phyloP scores from a whole-genome alignment of 2,113 vertebrate species.

The Lophura nycthemera region DNA sequence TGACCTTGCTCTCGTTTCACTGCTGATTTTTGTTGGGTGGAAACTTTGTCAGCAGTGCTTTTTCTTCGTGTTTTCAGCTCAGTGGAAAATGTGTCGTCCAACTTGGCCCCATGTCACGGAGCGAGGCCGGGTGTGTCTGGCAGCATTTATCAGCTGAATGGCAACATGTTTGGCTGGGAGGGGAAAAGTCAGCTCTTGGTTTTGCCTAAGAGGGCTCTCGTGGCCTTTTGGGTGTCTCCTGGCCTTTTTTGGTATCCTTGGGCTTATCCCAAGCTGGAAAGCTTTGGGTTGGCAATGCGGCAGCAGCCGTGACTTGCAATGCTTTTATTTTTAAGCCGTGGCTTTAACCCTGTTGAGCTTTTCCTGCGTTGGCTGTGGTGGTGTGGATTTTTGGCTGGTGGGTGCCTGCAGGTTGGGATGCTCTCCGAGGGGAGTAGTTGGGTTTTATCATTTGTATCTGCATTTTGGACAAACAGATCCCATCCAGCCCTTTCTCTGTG shows the following conservation, averaged over 20 bases:
- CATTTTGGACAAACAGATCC: too few relatives aligned
- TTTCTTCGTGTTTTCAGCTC: background rate
- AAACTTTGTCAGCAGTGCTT: background rate
- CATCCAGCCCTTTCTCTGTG: background rate
- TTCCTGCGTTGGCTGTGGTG: background rate
- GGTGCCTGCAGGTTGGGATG: background rate
- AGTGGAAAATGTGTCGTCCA: slow-evolving; percentile 18
- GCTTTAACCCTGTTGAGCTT: background rate
- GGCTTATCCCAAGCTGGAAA: background rate
- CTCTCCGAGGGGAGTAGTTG: too few relatives aligned
- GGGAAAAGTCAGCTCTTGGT: background rate
- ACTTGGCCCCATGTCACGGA: background rate
- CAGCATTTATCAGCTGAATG: background rate
- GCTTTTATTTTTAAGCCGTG: background rate
- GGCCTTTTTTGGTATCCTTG: background rate
- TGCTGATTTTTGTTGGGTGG: background rate
- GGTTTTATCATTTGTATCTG: too few relatives aligned
- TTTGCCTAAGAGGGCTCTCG: background rate
- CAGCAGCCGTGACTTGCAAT: accelerated
- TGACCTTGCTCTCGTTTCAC: slow-evolving; percentile 34
- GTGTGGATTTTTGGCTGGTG: background rate
- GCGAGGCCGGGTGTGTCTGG: accelerated
- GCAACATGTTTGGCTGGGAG: background rate
- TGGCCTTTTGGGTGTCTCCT: background rate
- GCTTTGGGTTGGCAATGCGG: background rate